phyloP scores from a whole-genome alignment of 2,113 vertebrate species.

The Oncorhynchus clarkii region DNA sequence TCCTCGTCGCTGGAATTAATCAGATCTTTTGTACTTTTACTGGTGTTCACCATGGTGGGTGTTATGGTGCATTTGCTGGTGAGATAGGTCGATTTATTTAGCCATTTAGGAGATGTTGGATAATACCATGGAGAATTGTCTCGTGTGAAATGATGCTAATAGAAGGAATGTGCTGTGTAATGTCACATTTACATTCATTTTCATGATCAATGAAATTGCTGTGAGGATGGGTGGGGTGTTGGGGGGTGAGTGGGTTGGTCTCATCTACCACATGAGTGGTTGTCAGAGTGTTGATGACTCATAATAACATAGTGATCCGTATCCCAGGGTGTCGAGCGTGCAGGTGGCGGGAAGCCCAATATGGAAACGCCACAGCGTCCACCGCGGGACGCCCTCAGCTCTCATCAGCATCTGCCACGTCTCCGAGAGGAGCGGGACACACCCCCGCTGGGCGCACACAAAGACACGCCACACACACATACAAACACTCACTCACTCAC shows the following conservation, averaged over 20 bases:
- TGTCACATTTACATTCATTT: conserved; percentile 1
- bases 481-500: background rate
- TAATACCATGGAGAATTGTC: too few relatives aligned
- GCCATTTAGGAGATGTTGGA: too few relatives aligned
- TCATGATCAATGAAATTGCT: background rate
- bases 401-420: conserved; percentile 1
- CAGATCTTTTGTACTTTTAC: conserved; percentile 12
- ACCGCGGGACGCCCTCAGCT: background rate
- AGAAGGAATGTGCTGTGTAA: too few relatives aligned
- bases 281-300: conserved; percentile 6
- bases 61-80: too few relatives aligned
- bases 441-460: background rate
- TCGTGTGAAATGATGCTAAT: too few relatives aligned
- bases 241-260: too few relatives aligned
- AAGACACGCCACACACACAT: background rate
- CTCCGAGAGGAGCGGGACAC: background rate
- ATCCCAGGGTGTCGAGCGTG: background rate
- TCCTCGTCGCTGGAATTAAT: conserved; percentile 19
- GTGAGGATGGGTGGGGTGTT: too few relatives aligned
- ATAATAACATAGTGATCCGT: background rate
- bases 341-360: background rate
- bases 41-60: too few relatives aligned
- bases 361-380: background rate
- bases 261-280: background rate
- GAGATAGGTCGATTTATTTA: too few relatives aligned